Conservation (phyloP, 2,888 invertebrate genomes). For the Folsomia manolachei region DNA sequence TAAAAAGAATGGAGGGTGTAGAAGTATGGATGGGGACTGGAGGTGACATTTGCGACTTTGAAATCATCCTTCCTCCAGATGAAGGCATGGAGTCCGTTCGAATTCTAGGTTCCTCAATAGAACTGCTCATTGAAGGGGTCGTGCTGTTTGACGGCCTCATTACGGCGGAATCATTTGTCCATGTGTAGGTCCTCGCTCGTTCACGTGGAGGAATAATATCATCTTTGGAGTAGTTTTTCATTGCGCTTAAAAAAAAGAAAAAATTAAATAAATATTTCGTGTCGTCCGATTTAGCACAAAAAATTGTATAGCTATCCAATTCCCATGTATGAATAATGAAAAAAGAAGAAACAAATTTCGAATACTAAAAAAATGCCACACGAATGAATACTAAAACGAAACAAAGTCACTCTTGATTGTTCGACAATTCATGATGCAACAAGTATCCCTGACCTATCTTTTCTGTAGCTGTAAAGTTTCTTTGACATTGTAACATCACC, state of each 20-base stretch:
- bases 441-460: neutral
- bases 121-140: slow-evolving; percentile 43
- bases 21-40: slow-evolving; percentile 43
- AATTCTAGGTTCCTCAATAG: slow-evolving; percentile 36
- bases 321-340: too few species aligned
- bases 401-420: too few species aligned
- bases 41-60: slow-evolving; percentile 32
- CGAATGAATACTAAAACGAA: too few species aligned
- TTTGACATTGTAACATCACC: too few species aligned
- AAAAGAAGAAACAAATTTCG: too few species aligned
- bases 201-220: slow-evolving; percentile 43
- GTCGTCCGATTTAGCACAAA: too few species aligned
- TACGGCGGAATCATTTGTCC: slow-evolving; percentile 34
- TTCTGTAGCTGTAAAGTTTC: too few species aligned
- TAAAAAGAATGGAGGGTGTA: slow-evolving; percentile 41
- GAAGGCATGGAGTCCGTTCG: slow-evolving; percentile 45
- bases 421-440: neutral
- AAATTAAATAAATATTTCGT: too few species aligned
- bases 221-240: slow-evolving; percentile 49
- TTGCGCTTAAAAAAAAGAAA: slow-evolving; percentile 41
- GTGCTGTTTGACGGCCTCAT: slow-evolving; percentile 35
- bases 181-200: slow-evolving; percentile 38
- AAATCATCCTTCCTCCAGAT: slow-evolving; percentile 20
- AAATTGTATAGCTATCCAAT: too few species aligned
- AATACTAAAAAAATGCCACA: too few species aligned